Base-by-base conservation (phyloP, 2,888 invertebrate species). In the Notodonta ziczac region DNA sequence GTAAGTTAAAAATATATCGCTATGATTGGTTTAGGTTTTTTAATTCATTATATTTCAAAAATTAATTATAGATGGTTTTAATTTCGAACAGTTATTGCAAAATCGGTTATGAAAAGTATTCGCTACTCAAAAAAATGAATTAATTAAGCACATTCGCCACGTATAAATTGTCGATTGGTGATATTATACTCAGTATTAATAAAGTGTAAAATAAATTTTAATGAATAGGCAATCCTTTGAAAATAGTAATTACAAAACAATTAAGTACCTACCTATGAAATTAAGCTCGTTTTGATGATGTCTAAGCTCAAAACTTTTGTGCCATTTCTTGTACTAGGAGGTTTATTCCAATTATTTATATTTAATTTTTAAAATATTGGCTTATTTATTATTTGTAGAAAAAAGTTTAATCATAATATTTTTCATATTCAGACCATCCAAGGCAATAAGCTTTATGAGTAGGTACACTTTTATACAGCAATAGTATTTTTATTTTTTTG, bases 161-260 rank as follows among this genome's bases (percentile, higher is more conserved):
- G 69, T 68, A 65, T 77, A 54, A 71, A 65, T 63, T 67, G 69
- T 65, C 72, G 63, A 74, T 69, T 74, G 82, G 80, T 79, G 82
- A 81, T 69, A 81, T 73, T 79, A 78, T 85, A 85, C 73, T 83
- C 88, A 89, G 86, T 87, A 89, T 87, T 86, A 85, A 81, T 80
- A 76, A 67, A 66, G 63, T 83, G 82, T 86, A 85, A 81, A 82
- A 80, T 83, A 81, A 76, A 74, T 77, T 74, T 81, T 76, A 78
- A 65, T 64, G 69, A 63, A 55, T 59, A 48, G 68, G 69, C 58
- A 39, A 56, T 24, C 24, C 59, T 63, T 66, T 64, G 63, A 66
- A 70, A 61, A 60, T 60, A 57, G 35, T 60, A 58, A 53, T 57
- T 65, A 57, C 66, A 55, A 24, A 67, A 58, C 14, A 24, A 62